Percentiles rank a stretch among this genome's conserved stretches.
phyloP scores from a whole-genome alignment of 2,888 invertebrate genomes.

The Drosophila parthenogenetica region DNA sequence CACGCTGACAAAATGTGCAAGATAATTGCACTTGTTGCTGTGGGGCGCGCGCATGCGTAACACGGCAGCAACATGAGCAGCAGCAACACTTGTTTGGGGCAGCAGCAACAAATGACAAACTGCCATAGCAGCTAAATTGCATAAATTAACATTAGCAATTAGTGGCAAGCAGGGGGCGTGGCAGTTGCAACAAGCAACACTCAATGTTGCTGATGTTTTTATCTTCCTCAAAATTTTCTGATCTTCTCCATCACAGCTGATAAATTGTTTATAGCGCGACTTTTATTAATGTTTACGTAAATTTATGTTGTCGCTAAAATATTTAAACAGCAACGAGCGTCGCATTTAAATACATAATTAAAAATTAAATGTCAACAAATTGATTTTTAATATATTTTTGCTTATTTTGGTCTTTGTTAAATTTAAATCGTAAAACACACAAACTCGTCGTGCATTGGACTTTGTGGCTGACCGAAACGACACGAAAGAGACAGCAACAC shows the following conservation, averaged over 20 bases:
- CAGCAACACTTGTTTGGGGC: constrained; percentile 1
- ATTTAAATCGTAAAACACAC: constrained; percentile 52
- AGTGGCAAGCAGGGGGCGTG: constrained; percentile 35
- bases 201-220: constrained; percentile 24
- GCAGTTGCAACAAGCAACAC: constrained; percentile 7
- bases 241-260: constrained; percentile 11
- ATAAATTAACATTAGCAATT: constrained; percentile 66
- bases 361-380: constrained; percentile 55
- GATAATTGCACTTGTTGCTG: constrained; percentile 60
- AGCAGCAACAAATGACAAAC: constrained; percentile 44
- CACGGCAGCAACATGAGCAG: constrained; percentile 57
- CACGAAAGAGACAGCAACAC: constrained; percentile 2
- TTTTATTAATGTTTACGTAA: constrained; percentile 44
- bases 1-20: constrained; percentile 48
- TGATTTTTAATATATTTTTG: constrained; percentile 45
- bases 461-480: constrained; percentile 43
- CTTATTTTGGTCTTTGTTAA: constrained; percentile 24
- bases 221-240: neutral
- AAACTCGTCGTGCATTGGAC: constrained; percentile 67
- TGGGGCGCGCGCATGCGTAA: constrained; percentile 71
- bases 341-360: constrained; percentile 65
- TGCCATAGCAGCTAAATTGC: constrained; percentile 46
- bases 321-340: constrained; percentile 55
- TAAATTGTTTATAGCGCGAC: constrained; percentile 31
- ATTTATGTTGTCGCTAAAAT: constrained; percentile 50